Evolutionary conservation across 2,888 invertebrate species (phyloP), one percentile per base, ranked within the genome.

Genomic region (Heliconius sara): DNA sequence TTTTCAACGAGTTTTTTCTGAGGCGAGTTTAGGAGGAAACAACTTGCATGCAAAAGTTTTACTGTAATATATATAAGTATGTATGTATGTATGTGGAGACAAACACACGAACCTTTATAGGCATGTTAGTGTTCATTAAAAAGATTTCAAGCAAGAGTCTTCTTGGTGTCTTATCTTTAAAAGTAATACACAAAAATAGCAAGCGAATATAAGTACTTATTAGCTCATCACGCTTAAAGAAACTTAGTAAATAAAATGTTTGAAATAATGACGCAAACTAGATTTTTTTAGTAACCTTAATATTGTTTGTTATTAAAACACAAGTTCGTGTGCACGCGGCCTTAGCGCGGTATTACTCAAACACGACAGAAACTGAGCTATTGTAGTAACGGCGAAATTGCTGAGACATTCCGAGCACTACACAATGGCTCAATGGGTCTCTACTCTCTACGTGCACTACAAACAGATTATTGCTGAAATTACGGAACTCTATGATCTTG

Each of bases 1-100:
- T 77, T 80, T 82, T 76, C 80, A 76, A 79, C 78, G 66, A 79
- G 30, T 76, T 76, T 68, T 60, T 79, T 76, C 39, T 76, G 76
- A 73, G 67, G 65, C 65, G 27, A 71, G 78, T 74, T 78, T 60
- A 68, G 74, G 27, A 12, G 67, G 43, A 65, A 75, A 43, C 43
- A 65, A 65, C 43, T 75, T 10, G 65, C 63, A 43, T 75, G 63
- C 39, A 16, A 63, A 65, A 74, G 25, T 60, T 67, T 65, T 39
- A 27, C 39, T 68, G 57, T 27, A 60, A 60, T 39, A 60, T 43
- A 22, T 63, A 19, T 10, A 52, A 47, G 25, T 22, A 65, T 13
- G 25, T 43, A 60, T 57, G 25, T 22, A 65, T 13, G 25, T 43
- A 60, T 57, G 22, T 47, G 25, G 16, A 39, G 19, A 63, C 25